Conservation (phyloP, 1,140 invertebrate species). For the Brachionus calyciflorus region DNA sequence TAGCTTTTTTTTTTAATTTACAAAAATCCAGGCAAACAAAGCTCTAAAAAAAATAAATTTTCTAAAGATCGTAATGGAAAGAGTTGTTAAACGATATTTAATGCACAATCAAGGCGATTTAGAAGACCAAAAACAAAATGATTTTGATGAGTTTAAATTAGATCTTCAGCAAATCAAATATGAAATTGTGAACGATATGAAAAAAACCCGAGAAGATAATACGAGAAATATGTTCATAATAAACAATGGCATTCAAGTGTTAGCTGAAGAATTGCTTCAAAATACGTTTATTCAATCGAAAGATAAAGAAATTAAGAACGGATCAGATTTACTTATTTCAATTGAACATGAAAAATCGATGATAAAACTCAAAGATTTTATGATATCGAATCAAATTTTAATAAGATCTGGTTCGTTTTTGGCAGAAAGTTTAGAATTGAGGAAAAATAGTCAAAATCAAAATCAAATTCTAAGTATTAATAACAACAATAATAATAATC, state of each 20-base stretch:
- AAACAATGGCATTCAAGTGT: constrained; percentile 25
- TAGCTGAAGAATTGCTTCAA: constrained; percentile 1
- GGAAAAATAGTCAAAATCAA: too few relatives aligned
- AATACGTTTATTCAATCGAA: not conserved
- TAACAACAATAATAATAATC: too few relatives aligned
- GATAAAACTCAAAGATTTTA: constrained; percentile 1
- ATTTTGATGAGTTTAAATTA: constrained; percentile 35
- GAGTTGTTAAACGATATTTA: constrained; percentile 41
- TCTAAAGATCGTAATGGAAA: constrained; percentile 43
- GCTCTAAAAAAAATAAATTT: not conserved
- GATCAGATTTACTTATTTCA: not conserved
- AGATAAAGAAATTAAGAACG: not conserved
- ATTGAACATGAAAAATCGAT: not conserved
- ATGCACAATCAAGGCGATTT: constrained; percentile 47
- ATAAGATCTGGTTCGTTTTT: not conserved
- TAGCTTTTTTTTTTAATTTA: not conserved
- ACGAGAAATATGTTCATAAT: not conserved
- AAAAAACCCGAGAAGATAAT: constrained; percentile 12
- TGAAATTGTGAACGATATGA: constrained; percentile 40
- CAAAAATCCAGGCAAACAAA: too few relatives aligned
- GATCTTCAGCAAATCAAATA: constrained; percentile 28
- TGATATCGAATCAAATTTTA: not conserved
- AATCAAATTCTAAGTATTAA: too few relatives aligned
- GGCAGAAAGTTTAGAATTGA: too few relatives aligned
- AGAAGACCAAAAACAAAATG: constrained; percentile 43